phyloP scores from a whole-genome alignment of 2,797 vertebrate species.

The Prunella strophiata region DNA sequence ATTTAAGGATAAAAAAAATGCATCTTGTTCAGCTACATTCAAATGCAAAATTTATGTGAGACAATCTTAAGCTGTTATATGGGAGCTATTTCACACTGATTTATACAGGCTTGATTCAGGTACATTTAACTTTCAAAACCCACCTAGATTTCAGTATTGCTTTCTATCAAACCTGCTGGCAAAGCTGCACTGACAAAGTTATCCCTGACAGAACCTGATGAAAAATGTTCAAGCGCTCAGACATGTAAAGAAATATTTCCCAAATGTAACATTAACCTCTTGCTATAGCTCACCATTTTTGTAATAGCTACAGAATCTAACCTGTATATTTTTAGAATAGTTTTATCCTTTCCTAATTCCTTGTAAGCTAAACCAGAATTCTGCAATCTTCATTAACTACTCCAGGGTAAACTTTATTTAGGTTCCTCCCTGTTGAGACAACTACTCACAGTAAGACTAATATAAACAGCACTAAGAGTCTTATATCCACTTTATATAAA shows the following conservation, averaged over 20 bases:
- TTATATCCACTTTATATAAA: not conserved
- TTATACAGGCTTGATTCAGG: not conserved
- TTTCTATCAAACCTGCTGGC: slow-evolving; percentile 1
- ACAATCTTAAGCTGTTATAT: not conserved
- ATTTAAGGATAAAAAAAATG: slow-evolving; percentile 71
- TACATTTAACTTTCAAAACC: slow-evolving; percentile 1
- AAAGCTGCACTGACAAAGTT: slow-evolving; percentile 7
- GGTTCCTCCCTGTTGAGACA: not conserved
- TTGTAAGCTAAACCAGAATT: not conserved
- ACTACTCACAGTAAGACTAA: not conserved
- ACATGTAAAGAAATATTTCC: not conserved
- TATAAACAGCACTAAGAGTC: not conserved
- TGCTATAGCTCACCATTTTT: not conserved
- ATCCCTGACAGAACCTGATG: not conserved
- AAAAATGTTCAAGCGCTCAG: not conserved
- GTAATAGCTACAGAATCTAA: not conserved
- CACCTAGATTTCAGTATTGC: slow-evolving; percentile 6
- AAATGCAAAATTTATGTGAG: slow-evolving; percentile 46
- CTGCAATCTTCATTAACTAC: not conserved
- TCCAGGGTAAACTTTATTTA: not conserved
- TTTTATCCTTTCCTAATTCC: not conserved
- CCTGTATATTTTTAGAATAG: not conserved
- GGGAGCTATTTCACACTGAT: not conserved
- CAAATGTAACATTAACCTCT: not conserved
- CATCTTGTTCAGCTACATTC: slow-evolving; percentile 64